Evolutionary conservation across 2,797 vertebrate genomes (phyloP), one percentile per base, ranked within the genome.

Genomic region (Thalassophryne amazonica): DNA sequence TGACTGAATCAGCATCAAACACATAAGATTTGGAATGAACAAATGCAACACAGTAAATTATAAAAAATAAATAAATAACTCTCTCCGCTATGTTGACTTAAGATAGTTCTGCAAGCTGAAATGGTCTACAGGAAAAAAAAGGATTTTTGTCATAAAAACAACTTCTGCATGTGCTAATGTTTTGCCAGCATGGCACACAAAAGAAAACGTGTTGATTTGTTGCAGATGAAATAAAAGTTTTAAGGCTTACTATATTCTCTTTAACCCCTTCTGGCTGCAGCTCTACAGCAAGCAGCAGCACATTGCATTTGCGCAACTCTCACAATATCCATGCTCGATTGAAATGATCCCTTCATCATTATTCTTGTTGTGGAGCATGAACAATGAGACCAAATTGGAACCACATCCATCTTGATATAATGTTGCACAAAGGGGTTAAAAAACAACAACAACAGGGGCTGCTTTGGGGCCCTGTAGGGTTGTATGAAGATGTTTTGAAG

Each of bases 221-320:
- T 53, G 36, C 60, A 67, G 59, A 72, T 42, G 50, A 40, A n/a
- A 62, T 53, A 29, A 61, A 57, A 40, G 30, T 78, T 78, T 55
- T 33, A 19, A 20, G 37, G n/a, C n/a, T n/a, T n/a, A n/a, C n/a
- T 4, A 20, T 46, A 56, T 48, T 42, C 37, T 38, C 60, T 69
- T 30, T 30, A 58, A 33, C 22, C 41, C 51, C 36, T 43, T 43
- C 8, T 6, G 27, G 60, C 49, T 39, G n/a, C n/a, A 51, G 45
- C 52, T 52, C 48, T 53, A 37, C 33, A 63, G 50, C 52, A 24
- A 59, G 18, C 31, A 15, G 64, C 24, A 36, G 50, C 41, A 21
- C 1, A 22, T 32, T 21, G 20, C 5, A 64, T 81, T 81, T 72
- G 57, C 71, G 87, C 63, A 75, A 63, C 52, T 73, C 40, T 49